Evolutionary conservation across 2,113 vertebrate species (phyloP).

Genomic region (Raphicerus campestris): DNA sequence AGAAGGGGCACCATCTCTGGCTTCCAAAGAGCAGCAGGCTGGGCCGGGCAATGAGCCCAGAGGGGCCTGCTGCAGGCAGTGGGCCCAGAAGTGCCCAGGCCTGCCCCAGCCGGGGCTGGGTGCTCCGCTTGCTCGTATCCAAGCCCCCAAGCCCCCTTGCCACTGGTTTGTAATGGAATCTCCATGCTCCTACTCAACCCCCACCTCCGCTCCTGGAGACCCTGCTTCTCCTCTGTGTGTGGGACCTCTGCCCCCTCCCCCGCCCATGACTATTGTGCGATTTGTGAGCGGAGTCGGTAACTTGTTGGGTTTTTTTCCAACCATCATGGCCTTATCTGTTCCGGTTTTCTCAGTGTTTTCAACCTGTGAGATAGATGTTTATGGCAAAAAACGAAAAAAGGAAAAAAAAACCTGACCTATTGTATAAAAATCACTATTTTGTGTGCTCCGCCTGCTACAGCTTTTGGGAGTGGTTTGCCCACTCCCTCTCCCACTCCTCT

Average conservation of each 20-base stretch:
- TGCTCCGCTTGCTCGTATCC: background rate
- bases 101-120: background rate
- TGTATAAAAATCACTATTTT: slow-evolving; percentile 78
- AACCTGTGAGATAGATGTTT: slow-evolving; percentile 79
- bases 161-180: slow-evolving; percentile 69
- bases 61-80: slow-evolving; percentile 21
- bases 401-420: slow-evolving; percentile 39
- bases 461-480: slow-evolving; percentile 61
- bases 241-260: slow-evolving; percentile 52
- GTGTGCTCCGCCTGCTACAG: slow-evolving; percentile 73
- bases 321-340: slow-evolving; percentile 84
- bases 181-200: slow-evolving; percentile 51
- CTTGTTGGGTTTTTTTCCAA: slow-evolving; percentile 78
- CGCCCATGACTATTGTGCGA: slow-evolving; percentile 71
- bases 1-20: slow-evolving; percentile 5
- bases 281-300: slow-evolving; percentile 76
- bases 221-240: slow-evolving; percentile 70
- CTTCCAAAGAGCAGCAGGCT: slow-evolving; percentile 66
- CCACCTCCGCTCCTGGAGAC: slow-evolving; percentile 43
- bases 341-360: slow-evolving; percentile 78
- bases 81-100: background rate
- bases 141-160: background rate
- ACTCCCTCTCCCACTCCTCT: slow-evolving; percentile 31
- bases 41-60: background rate
- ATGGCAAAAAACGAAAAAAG: slow-evolving; percentile 56